Conservation (phyloP, 1,140 invertebrate genomes). For the Microplitis demolitor region DNA sequence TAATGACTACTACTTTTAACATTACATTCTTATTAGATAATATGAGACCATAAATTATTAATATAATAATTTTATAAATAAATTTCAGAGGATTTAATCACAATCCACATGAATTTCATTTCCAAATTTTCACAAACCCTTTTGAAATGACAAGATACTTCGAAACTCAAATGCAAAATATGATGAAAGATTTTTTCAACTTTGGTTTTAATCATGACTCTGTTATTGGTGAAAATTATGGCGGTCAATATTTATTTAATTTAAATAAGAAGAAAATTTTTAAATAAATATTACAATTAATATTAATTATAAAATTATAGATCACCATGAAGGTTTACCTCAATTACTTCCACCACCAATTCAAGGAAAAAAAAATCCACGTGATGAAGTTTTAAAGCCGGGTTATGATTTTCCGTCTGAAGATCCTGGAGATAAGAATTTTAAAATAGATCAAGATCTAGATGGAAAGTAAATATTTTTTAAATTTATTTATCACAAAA, state of each 20-base stretch:
- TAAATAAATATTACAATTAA: background rate
- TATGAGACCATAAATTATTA: background rate
- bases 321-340: constrained; percentile 5
- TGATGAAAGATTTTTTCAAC: constrained; percentile 36
- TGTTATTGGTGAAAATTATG: background rate
- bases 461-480: constrained; percentile 59
- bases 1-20: background rate
- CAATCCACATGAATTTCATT: constrained; percentile 28
- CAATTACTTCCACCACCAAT: constrained; percentile 28
- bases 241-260: constrained; percentile 1
- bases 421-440: constrained; percentile 19
- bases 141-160: constrained; percentile 49
- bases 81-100: constrained; percentile 27
- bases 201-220: constrained; percentile 20
- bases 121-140: constrained; percentile 47
- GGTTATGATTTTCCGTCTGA: constrained; percentile 40
- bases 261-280: background rate
- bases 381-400: constrained; percentile 59
- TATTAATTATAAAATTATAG: background rate
- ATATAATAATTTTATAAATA: background rate
- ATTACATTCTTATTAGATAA: background rate
- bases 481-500: background rate
- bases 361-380: constrained; percentile 35
- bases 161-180: constrained; percentile 47
- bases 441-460: constrained; percentile 57